These are phyloP conservation scores for Brachionus asplanchnoidis DNA, from an alignment of 1,140 invertebrate species.

Conservation along the genomic window DNA sequence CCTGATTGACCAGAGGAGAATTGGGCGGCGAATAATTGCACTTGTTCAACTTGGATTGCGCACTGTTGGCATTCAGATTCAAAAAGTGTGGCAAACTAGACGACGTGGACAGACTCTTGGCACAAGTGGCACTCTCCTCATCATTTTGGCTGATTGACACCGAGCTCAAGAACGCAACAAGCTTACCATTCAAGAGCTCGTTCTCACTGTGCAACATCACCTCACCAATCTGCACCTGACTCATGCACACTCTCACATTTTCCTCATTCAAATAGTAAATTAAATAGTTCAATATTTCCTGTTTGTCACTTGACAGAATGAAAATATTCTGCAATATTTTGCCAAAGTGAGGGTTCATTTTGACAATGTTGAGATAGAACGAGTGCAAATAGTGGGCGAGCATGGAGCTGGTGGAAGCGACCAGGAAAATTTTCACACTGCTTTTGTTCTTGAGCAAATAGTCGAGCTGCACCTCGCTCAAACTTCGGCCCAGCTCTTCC, in stretches of 20 bases:
- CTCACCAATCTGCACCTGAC: conserved; percentile 5
- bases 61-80: not conserved
- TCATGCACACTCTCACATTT: not conserved
- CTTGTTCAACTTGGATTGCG: not conserved
- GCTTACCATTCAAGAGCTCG: not conserved
- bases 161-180: not conserved
- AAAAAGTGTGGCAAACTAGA: conserved; percentile 24
- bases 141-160: not conserved
- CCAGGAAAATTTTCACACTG: not conserved
- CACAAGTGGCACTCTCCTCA: not conserved
- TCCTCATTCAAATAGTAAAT: not conserved
- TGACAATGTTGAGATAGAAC: not conserved
- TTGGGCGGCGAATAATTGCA: not conserved
- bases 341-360: not conserved
- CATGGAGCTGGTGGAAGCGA: not conserved
- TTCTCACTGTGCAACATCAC: conserved; percentile 7
- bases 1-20: not conserved
- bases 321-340: conserved; percentile 16
- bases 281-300: not conserved
- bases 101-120: not conserved
- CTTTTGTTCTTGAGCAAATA: not conserved
- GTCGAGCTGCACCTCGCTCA: not conserved
- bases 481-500: not conserved
- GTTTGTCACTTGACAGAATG: not conserved
- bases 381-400: not conserved